Percentiles rank a stretch among this genome's conserved stretches.
Evolutionary conservation across 2,113 vertebrate species (phyloP).

Genomic region (Carassius carassius): DNA sequence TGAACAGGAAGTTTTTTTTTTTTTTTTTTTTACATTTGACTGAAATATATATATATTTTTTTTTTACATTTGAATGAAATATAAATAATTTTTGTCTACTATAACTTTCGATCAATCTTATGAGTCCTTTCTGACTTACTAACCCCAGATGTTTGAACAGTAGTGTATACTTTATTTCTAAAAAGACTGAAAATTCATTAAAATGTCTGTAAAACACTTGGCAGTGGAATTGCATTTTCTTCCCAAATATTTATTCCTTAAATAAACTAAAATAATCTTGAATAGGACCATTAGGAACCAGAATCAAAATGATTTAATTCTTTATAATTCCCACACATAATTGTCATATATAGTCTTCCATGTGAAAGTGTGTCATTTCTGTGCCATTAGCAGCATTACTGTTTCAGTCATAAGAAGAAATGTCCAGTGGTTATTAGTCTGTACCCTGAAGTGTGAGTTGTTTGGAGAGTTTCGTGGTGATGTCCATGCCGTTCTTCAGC

Average conservation of each 20-base stretch:
- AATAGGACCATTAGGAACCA: neutral
- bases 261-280: neutral
- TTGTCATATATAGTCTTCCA: neutral
- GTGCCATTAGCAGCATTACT: neutral
- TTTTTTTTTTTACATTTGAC: too few species aligned
- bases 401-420: neutral
- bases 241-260: neutral
- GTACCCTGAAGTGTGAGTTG: constrained; percentile 96
- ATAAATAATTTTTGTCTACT: too few species aligned
- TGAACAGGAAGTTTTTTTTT: too few species aligned
- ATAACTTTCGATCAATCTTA: too few species aligned
- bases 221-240: neutral
- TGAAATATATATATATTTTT: too few species aligned
- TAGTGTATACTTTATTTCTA: too few species aligned
- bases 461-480: constrained; percentile 90
- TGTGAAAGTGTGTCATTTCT: neutral
- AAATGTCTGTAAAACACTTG: neutral
- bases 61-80: too few species aligned
- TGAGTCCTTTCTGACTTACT: too few species aligned
- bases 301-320: neutral
- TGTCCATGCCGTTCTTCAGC: constrained; percentile 98
- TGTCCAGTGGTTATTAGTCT: neutral
- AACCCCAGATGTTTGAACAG: too few species aligned
- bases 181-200: too few species aligned
- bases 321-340: neutral